Percentiles rank a stretch among this genome's conserved stretches.
Conservation (phyloP, 1,140 invertebrate genomes). For the Zophobas morio region DNA sequence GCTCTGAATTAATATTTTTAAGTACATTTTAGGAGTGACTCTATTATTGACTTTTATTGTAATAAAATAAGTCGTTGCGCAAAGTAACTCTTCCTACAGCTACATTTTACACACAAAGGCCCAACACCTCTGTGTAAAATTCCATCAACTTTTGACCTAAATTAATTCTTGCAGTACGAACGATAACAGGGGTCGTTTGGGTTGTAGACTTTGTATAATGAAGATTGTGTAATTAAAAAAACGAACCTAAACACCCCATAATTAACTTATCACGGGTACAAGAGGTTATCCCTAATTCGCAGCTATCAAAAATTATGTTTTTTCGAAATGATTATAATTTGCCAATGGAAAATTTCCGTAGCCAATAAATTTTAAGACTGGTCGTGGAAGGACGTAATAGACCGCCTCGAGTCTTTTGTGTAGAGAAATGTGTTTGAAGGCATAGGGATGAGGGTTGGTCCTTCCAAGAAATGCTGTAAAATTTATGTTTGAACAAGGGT, state of each 20-base stretch:
- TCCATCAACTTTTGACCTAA: neutral
- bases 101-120: neutral
- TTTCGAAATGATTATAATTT: neutral
- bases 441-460: constrained; percentile 34
- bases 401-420: constrained; percentile 19
- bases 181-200: constrained; percentile 20
- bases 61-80: neutral
- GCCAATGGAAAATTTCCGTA: constrained; percentile 22
- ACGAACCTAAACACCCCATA: constrained; percentile 1
- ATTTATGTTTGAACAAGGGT: constrained; percentile 24
- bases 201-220: neutral
- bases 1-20: constrained; percentile 22
- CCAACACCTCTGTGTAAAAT: neutral
- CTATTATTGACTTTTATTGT: constrained; percentile 11
- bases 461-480: constrained; percentile 24
- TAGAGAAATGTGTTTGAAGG: neutral
- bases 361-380: neutral
- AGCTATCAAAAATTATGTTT: neutral
- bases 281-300: constrained; percentile 12
- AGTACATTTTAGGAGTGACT: neutral
- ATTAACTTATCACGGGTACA: neutral
- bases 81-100: constrained; percentile 2
- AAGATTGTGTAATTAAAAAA: constrained; percentile 19
- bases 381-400: neutral
- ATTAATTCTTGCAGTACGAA: neutral